Conservation (phyloP, 2,113 vertebrate genomes). For the Thamnaconus septentrionalis region DNA sequence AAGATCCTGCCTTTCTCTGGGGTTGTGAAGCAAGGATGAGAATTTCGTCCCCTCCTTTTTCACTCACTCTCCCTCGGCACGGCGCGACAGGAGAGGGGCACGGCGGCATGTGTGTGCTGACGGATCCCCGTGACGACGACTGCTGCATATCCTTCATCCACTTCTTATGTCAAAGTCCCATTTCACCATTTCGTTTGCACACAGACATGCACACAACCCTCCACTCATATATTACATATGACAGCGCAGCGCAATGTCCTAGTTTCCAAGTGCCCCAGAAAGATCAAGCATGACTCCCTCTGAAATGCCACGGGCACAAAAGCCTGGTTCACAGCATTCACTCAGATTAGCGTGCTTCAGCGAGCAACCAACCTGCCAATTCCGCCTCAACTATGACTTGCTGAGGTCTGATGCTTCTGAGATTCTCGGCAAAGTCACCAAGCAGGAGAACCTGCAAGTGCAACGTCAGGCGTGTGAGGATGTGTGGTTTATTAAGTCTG, state of each 20-base stretch:
- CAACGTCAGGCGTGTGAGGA: constrained; percentile 39
- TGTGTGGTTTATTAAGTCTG: constrained; percentile 49
- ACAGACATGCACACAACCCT: constrained; percentile 24
- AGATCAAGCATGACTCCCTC: constrained; percentile 68
- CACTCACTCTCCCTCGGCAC: constrained; percentile 28
- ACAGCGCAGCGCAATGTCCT: constrained; percentile 50
- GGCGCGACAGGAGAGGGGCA: constrained; percentile 9
- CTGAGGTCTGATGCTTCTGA: no score
- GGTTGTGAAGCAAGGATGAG: constrained; percentile 67
- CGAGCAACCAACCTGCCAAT: constrained; percentile 16
- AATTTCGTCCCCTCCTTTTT: constrained; percentile 52
- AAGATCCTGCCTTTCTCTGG: constrained; percentile 67
- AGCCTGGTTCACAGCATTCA: constrained; percentile 57
- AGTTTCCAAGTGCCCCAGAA: constrained; percentile 68
- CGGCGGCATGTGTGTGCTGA: constrained; percentile 23
- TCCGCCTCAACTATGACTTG: constrained; percentile 4
- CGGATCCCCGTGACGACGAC: constrained; percentile 63
- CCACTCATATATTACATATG: no score
- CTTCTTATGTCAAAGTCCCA: constrained; percentile 78
- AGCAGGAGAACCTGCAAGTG: constrained; percentile 6
- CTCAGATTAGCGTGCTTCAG: constrained; percentile 53
- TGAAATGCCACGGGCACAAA: constrained; percentile 56
- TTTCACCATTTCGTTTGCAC: constrained; percentile 60
- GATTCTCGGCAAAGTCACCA: constrained; percentile 19
- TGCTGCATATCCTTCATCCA: constrained; percentile 58